These are phyloP conservation scores for Tipula vernalis DNA, from an alignment of 2,888 invertebrate species.

Conservation along the genomic window DNA sequence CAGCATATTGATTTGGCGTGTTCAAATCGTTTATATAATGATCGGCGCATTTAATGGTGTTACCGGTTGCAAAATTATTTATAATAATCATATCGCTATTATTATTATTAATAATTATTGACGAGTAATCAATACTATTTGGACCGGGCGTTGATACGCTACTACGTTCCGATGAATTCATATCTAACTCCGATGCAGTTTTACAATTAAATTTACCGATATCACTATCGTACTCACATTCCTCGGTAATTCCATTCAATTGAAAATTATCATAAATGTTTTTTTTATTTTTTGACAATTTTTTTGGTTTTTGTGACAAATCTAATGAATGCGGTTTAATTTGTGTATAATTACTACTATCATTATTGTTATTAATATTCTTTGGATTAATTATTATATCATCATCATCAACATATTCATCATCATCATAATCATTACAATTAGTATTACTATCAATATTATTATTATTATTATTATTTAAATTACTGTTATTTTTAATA, in stretches of 20 bases:
- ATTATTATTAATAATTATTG: neutral
- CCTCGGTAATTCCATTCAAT: conserved; percentile 16
- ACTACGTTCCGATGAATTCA: conserved; percentile 13
- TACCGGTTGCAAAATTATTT: neutral
- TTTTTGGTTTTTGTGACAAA: conserved; percentile 13
- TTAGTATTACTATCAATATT: conserved; percentile 18
- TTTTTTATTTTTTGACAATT: conserved; percentile 12
- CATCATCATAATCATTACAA: conserved; percentile 26
- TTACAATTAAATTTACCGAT: conserved; percentile 18
- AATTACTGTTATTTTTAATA: neutral
- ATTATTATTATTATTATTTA: conserved; percentile 20
- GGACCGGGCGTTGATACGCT: conserved; percentile 1
- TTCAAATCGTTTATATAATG: conserved; percentile 16
- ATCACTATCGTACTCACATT: conserved; percentile 18
- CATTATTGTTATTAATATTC: conserved; percentile 6
- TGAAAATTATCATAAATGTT: neutral
- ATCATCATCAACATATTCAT: conserved; percentile 15
- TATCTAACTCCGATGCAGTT: conserved; percentile 8
- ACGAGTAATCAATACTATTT: neutral
- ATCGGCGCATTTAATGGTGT: neutral
- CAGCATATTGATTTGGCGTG: conserved; percentile 11
- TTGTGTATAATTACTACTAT: neutral
- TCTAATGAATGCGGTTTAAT: conserved; percentile 14
- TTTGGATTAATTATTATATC: conserved; percentile 7
- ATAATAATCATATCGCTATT: neutral